Conservation (phyloP, 2,113 vertebrate genomes). For the Nasalis larvatus region DNA sequence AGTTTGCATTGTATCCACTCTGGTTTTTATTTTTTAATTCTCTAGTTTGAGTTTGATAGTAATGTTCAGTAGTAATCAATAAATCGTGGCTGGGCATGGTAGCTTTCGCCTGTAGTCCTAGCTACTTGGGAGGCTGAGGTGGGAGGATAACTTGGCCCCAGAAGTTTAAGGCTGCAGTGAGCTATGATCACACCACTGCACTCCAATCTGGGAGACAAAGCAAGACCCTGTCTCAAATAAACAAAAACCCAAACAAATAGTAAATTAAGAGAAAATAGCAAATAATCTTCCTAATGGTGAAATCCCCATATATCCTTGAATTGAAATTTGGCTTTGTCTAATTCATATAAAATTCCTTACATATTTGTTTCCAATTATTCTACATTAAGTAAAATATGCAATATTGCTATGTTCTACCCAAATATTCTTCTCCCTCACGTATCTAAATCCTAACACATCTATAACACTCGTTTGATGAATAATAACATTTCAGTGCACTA, state of each 20-base stretch:
- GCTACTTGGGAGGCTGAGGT: too few species aligned
- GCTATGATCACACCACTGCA: too few species aligned
- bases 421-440: conserved; percentile 79
- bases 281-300: conserved; percentile 80
- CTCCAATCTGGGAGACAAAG: too few species aligned
- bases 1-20: not conserved
- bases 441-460: conserved; percentile 78
- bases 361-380: conserved; percentile 55
- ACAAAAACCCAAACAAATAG: conserved; percentile 57
- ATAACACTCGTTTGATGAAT: conserved; percentile 81
- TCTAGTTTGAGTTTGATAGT: conserved; percentile 35
- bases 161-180: too few species aligned
- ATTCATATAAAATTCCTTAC: conserved; percentile 76
- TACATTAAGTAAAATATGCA: conserved; percentile 43
- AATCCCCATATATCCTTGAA: conserved; percentile 79
- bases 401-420: conserved; percentile 61
- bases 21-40: conserved; percentile 39
- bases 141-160: too few species aligned
- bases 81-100: too few species aligned
- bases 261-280: conserved; percentile 81
- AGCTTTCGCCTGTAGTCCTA: too few species aligned
- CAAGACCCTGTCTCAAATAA: too few species aligned
- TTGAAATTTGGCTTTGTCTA: conserved; percentile 77
- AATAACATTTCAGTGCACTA: conserved; percentile 80
- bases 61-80: conserved; percentile 61